Conservation (phyloP, 1,140 invertebrate genomes). For the Diploscapter pachys region DNA sequence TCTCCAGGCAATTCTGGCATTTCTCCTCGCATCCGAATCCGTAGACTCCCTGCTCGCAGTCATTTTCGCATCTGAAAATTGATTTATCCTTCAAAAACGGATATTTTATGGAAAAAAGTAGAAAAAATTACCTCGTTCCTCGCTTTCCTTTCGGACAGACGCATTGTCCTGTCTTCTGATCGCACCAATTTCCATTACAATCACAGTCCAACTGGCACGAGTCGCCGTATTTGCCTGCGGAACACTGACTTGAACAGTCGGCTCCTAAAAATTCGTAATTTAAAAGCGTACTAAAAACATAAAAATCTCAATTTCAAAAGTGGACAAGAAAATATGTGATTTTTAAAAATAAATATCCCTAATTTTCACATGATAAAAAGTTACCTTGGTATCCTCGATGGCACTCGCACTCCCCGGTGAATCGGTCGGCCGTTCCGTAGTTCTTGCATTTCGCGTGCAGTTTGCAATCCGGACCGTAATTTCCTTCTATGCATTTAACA, state of each 20-base stretch:
- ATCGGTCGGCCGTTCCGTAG: conserved; percentile 71
- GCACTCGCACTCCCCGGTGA: conserved; percentile 83
- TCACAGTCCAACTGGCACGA: conserved; percentile 48
- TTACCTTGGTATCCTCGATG: conserved; percentile 66
- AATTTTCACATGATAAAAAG: no score
- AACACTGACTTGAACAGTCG: conserved; percentile 46
- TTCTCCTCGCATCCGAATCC: conserved; percentile 53
- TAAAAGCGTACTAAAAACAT: neutral
- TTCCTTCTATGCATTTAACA: conserved; percentile 56
- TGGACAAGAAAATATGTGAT: no score
- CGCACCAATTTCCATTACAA: conserved; percentile 40
- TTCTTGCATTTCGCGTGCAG: conserved; percentile 27
- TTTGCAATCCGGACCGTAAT: conserved; percentile 58
- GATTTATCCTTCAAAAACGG: no score
- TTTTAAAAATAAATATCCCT: no score
- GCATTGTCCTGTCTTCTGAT: conserved; percentile 70
- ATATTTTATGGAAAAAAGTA: no score
- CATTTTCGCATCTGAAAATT: no score
- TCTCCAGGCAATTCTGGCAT: conserved; percentile 62
- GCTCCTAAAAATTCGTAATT: conserved; percentile 10
- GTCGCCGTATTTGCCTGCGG: conserved; percentile 42
- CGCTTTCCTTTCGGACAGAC: conserved; percentile 72
- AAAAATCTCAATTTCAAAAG: conserved; percentile 2
- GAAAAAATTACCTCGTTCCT: conserved; percentile 30
- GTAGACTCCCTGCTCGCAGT: conserved; percentile 59